A percentile compares a stretch with the other conserved stretches of the same genome.
These are phyloP conservation scores for Spinus pinus DNA, from an alignment of 2,797 vertebrate species.

Conservation along the genomic window DNA sequence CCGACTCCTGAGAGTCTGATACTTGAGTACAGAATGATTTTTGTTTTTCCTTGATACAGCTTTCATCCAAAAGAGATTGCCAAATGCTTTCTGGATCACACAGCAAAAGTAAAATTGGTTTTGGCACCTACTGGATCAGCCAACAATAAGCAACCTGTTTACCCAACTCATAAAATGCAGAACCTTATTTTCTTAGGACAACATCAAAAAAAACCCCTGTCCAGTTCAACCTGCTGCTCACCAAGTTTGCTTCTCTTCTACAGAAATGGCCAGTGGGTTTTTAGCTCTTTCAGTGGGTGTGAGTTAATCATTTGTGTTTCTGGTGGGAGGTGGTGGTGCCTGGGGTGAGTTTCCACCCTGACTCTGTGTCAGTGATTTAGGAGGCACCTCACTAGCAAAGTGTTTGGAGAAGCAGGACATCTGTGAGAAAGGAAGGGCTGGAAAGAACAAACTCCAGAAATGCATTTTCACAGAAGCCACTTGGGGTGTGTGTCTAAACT, in stretches of 20 bases:
- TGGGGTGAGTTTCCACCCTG: neutral
- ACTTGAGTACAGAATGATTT: neutral
- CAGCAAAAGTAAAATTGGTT: neutral
- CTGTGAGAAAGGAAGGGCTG: neutral
- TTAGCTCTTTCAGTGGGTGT: neutral
- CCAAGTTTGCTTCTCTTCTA: neutral
- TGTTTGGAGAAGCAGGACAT: neutral
- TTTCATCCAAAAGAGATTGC: neutral
- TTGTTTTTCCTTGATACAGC: neutral
- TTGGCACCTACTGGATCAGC: neutral
- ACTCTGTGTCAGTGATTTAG: neutral
- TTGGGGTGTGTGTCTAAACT: neutral
- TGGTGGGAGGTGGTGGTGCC: neutral
- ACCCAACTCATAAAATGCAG: neutral
- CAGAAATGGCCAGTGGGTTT: neutral
- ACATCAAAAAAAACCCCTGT: neutral
- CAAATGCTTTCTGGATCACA: neutral
- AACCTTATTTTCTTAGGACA: neutral
- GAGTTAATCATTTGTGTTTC: neutral
- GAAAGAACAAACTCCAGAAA: neutral
- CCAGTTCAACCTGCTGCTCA: neutral
- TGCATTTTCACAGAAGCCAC: neutral
- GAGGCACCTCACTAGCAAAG: neutral
- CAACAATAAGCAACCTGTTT: neutral
- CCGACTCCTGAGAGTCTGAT: neutral